Evolutionary conservation across 2,888 invertebrate species (phyloP), one percentile per base, ranked within the genome.

Genomic region (Hipparchia sbordonii): DNA sequence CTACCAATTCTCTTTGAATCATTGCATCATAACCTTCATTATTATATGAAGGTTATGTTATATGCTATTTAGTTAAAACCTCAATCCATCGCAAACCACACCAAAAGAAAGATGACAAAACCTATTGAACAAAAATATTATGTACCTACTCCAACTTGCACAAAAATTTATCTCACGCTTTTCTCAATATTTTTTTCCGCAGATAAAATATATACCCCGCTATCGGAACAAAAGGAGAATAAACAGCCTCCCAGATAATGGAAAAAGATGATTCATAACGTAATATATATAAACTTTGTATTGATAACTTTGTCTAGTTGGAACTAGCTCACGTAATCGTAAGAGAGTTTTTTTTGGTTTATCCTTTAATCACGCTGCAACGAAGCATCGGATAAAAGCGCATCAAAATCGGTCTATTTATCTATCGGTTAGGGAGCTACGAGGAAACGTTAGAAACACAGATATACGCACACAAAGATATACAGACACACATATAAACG

Each of bases 241-340:
- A 56, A 56, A 56, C 56, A 56, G 56, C 13, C 56, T 56, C 56
- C 7, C 56, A 13, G 13, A 8, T 13, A 48, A 59, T 62, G 48
- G 48, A 62, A 10, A 7, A 12, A 13, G 46, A 62, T 61, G 61
- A 62, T 62, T 46, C 13, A 62, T 62, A 8, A 62, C 8, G 13
- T 13, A 62, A 62, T 62, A 46, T 62, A 46, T 13, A 45, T 46
- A 45, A n/a, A 62, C 6, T 46, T 62, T 62, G 2, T 62, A 39
- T 23, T 46, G 59, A 59, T 61, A 13, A 46, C 23, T 12, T 61
- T 61, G 46, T 23, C 52, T 12, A 12, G 6, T 54, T n/a, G 54
- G 12, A 54, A 54, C 12, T 54, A 39, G 5, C 23, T 23, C 1
- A 23, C 23, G 1, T 23, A 23, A 23, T 23, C 23, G 23, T 23